Evolutionary conservation across 1,140 invertebrate genomes (phyloP), one percentile per base, ranked within the genome.

Genomic region (Nixonia krombeini): DNA sequence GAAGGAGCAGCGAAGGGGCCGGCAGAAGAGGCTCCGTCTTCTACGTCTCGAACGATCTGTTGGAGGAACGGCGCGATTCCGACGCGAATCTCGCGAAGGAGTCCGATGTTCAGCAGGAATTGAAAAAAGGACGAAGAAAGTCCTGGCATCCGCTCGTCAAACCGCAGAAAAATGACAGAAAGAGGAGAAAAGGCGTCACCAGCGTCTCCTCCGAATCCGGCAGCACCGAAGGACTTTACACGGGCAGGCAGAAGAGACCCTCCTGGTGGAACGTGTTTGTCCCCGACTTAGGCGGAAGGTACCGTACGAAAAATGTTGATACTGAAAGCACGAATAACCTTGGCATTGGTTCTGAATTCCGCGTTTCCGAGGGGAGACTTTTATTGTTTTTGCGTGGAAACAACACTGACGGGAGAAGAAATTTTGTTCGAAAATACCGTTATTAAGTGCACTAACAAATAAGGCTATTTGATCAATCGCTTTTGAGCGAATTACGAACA

Each of bases 241-340:
- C 79, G 1, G 70, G 80, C 1, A 86, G 91, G 10, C 91, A 93
- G 74, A 93, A 93, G 74, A 86, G 93, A 52, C 89, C 90, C 6
- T 94, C 92, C 8, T 94, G 93, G 93, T 94, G 92, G 92, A 93
- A 93, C 75, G 91, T 93, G 18, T 93, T 94, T 70, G 90, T 92
- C 4, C 90, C 90, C 46, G 91, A 93, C 21, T 75, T 82, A 4
- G 82, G 77, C n/a, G 47, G 49, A 71, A 85, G 83, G 83, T 85
- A 85, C 9, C 6, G 18, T 8, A 4, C 4, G 8, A 9, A 2
- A 35, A 13, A 6, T 35, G 10, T 35, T 35, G 21, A 21, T 21
- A 21, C 21, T 6, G 21, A 21, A 21, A 21, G 6, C 6, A 21
- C 21, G 21, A 21, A n/a, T n/a, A n/a, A n/a, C n/a, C n/a, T n/a